Percentiles rank a stretch among this genome's conserved stretches.
These are phyloP conservation scores for Rhinoraja longicauda DNA, from an alignment of 2,797 vertebrate genomes.

Conservation along the genomic window DNA sequence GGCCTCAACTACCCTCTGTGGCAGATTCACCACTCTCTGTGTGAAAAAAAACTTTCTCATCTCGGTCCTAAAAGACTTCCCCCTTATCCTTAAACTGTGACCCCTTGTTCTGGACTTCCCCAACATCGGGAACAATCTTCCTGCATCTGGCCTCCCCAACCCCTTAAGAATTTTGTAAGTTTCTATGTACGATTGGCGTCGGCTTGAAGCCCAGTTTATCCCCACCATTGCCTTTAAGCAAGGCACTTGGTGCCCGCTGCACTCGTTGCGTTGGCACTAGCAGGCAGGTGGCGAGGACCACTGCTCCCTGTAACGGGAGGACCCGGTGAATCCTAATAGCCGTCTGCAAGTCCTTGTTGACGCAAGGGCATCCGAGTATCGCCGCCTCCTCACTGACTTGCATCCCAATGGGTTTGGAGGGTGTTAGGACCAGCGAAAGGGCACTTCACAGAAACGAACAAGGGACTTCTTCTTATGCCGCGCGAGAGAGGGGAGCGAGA, in stretches of 20 bases:
- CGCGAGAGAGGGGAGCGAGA: no score
- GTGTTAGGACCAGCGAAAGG: background rate
- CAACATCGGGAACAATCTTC: no score
- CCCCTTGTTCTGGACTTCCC: no score
- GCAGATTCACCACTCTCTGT: no score
- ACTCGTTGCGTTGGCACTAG: background rate
- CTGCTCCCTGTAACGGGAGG: background rate
- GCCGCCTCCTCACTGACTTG: conserved; percentile 2
- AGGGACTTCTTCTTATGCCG: no score
- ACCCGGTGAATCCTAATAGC: background rate
- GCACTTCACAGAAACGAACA: background rate
- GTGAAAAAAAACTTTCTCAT: no score
- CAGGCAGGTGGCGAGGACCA: background rate
- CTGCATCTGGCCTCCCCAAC: no score
- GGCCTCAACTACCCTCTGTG: no score
- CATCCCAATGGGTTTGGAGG: background rate
- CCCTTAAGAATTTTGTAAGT: no score
- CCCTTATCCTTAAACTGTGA: no score
- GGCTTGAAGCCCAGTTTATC: background rate
- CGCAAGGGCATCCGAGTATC: conserved; percentile 6
- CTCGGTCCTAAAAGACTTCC: no score
- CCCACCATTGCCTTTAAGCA: background rate
- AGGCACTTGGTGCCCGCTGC: background rate
- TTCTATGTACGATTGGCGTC: background rate
- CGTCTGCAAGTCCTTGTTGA: conserved; percentile 13